phyloP scores from a whole-genome alignment of 2,113 vertebrate genomes.

The Ochotona princeps region DNA sequence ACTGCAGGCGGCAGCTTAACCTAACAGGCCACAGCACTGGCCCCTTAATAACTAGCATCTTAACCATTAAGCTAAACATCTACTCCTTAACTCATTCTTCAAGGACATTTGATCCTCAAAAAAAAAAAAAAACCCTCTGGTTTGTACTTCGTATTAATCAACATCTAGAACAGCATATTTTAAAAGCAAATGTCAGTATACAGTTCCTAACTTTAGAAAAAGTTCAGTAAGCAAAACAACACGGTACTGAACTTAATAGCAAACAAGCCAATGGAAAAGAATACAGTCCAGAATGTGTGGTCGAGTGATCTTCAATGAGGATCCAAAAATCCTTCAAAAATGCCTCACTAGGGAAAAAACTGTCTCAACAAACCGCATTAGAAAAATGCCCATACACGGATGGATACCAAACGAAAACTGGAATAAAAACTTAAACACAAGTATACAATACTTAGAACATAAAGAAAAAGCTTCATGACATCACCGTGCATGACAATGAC shows the following conservation, averaged over 20 bases:
- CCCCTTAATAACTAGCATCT: no score
- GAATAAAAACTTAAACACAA: not conserved
- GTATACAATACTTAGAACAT: not conserved
- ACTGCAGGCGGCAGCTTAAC: no score
- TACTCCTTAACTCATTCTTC: no score
- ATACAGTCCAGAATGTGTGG: not conserved
- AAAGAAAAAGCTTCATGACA: not conserved
- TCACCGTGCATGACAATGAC: not conserved
- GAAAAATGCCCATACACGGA: not conserved
- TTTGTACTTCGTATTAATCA: slow-evolving; percentile 21
- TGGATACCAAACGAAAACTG: slow-evolving; percentile 6
- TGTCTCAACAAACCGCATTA: not conserved
- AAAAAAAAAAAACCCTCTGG: not conserved
- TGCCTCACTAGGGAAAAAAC: not conserved
- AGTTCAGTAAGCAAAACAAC: not conserved
- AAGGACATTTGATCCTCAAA: not conserved
- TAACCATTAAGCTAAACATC: no score
- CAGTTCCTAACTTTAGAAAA: slow-evolving; percentile 42
- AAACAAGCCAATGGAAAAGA: not conserved
- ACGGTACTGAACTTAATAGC: not conserved
- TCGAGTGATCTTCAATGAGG: not conserved
- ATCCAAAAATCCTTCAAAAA: not conserved
- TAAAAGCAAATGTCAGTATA: slow-evolving; percentile 11
- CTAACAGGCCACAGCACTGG: no score
- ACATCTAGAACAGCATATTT: not conserved